Base-by-base conservation (phyloP, 2,113 vertebrate genomes). In the Poicephalus meyeri region DNA sequence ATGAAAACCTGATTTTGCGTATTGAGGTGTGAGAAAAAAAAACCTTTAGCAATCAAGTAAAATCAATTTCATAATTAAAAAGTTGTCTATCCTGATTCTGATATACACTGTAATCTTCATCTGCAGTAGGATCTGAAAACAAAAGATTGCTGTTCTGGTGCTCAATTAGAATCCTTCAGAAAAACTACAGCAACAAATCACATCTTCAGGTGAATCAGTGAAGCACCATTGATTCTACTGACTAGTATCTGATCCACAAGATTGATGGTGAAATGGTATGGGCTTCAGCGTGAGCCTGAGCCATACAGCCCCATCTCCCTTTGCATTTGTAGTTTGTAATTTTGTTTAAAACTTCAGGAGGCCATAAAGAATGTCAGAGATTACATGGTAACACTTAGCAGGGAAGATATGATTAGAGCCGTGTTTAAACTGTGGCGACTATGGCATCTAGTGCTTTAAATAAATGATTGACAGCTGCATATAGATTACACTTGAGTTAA, bases 341-440 rank as follows among this genome's bases (percentile, higher is more conserved):
- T 85, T 88, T 50, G 56, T 80, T 95, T 94, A 91, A 89, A 87
- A 80, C 64, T 95, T 77, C 71, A 79, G 53, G 69, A 93, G 74
- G 71, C 42, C 69, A 49, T 70, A 95, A 91, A 94, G 55, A 89
- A 92, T 46, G 55, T 42, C 64, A 56, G 66, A 31, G 58, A 91
- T 82, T 90, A 89, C 72, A 88, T 10, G 4, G 58, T 76, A 96
- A 87, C 50, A 74, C 37, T 94, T 97, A 88, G 76, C 79, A 94
- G 88, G 65, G 47, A 87, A 94, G 82, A 60, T 80, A 88, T 65
- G 69, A 95, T 89, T 84, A 81, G 49, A 86, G 50, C 64, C 53
- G 73, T 73, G 74, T 89, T 95, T 80, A 82, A 93, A 70, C 18
- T 71, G 83, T 42, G 72, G 89, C 0, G 5, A 91, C 83, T 39